Evolutionary conservation across 2,113 vertebrate species (phyloP), one percentile per base, ranked within the genome.

Genomic region (Raja brachyura): DNA sequence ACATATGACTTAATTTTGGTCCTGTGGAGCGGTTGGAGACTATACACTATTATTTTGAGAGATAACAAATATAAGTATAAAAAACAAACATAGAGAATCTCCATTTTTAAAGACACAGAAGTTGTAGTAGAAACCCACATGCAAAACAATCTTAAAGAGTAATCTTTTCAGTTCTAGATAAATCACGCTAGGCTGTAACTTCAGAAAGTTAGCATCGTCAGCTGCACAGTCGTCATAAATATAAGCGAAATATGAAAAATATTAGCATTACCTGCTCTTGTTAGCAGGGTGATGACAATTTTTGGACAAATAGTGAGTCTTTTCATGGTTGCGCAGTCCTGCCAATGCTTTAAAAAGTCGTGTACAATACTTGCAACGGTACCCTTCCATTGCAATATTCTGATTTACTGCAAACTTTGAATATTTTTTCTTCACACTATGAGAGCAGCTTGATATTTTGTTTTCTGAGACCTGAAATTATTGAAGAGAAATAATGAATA

Each of bases 311-410:
- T 20, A 70, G 18, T 90, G 86, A 39, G 63, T 68, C 86, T 70
- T 90, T 70, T 90, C 86, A 68, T 90, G 86, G 18, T 66, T 90
- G 7, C 86, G 86, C 33, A 90, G 86, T 68, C 63, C 86, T 68
- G 63, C 14, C 31, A 90, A 31, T 39, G 86, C 86, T 68, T 90
- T 90, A 70, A 90, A 90, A 66, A 90, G 63, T 16, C 63, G 86
- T 39, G 61, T 31, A 39, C 86, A 90, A 2, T 70, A 61, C n/a
- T 33, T 39, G 66, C 86, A 90, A 20, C 63, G 61, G 56, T 68
- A 90, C 16, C 63, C 63, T 90, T 68, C 86, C 86, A 70, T 16
- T 70, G 66, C 63, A 20, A 61, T 10, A 70, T 63, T 90, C 9
- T n/a, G 31, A 61, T 90, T 68, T n/a, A 70, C 18, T 22, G 61